Percentiles rank a stretch among this genome's conserved stretches.
These are phyloP conservation scores for Erpornis zantholeuca DNA, from an alignment of 2,113 vertebrate species.

Conservation along the genomic window DNA sequence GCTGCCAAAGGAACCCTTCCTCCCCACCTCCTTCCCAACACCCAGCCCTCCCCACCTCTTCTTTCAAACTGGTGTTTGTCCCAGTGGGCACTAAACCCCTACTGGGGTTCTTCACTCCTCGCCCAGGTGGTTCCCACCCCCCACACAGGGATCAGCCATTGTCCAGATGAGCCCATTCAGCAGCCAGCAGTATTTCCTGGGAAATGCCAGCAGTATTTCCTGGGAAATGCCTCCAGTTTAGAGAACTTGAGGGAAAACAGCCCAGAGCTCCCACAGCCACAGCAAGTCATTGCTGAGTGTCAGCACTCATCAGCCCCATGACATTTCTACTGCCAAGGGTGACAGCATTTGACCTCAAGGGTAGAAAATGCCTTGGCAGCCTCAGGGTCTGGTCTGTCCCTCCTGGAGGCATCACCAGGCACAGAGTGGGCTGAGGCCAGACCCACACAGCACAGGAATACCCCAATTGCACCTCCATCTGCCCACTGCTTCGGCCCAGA, in stretches of 20 bases:
- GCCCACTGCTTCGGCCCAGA: neutral
- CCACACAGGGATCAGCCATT: neutral
- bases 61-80: neutral
- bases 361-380: neutral
- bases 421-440: neutral
- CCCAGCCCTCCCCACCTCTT: neutral
- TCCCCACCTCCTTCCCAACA: neutral
- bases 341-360: neutral
- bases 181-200: neutral
- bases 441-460: neutral
- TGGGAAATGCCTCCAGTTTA: neutral
- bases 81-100: neutral
- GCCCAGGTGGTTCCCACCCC: neutral
- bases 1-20: neutral
- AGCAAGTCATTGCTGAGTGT: neutral
- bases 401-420: neutral
- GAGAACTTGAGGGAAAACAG: neutral
- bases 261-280: neutral
- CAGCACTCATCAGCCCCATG: fast-evolving
- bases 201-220: neutral
- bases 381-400: neutral
- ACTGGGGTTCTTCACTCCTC: neutral
- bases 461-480: neutral
- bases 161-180: neutral
- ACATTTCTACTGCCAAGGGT: neutral